Base-by-base conservation (phyloP, 2,888 invertebrate genomes). In the Callosobruchus maculatus region DNA sequence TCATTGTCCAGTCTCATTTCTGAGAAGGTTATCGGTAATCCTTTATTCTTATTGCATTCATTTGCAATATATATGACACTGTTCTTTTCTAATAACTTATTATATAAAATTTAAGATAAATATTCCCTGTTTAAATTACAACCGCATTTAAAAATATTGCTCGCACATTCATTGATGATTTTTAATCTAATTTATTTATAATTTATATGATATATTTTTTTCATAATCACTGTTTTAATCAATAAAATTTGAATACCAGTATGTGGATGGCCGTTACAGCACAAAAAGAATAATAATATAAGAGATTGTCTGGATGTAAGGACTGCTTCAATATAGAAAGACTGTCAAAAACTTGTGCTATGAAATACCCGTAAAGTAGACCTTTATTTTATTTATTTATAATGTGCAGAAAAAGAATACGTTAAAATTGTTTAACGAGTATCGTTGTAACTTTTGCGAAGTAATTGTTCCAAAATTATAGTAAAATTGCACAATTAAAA, bases 231-330 rank as follows among this genome's bases (percentile, higher is more conserved):
- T n/a, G n/a, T n/a, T n/a, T n/a, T n/a, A n/a, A 26, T 26, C 26
- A 26, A 26, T 7, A 7, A 26, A 26, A 26, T 26, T 26, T 26
- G 2, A 26, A 26, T 26, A 26, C 2, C 26, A n/a, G 9, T 30
- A 30, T 30, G 30, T 30, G 18, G 3, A 49, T 49, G 18, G 13
- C 13, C 7, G 13, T 49, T 49, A 49, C 5, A 13, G 13, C 70
- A 67, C 26, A 22, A 67, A 0, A 20, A 26, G 3, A 30, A 67
- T 26, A 67, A 0, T 21, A 67, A 2, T 69, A 68, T 66, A 71
- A 71, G 68, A 26, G 73, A 73, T 73, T 73, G 73, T 73, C 73
- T 71, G 67, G 21, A 31, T 68, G 20, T 26, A n/a, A 72, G 30
- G 49, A 69, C 69, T 22, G 49, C 66, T 67, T 71, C 69, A 68